Percentiles rank a stretch among this genome's conserved stretches.
Evolutionary conservation across 2,888 invertebrate genomes (phyloP).

Genomic region (Pandemis corylana): DNA sequence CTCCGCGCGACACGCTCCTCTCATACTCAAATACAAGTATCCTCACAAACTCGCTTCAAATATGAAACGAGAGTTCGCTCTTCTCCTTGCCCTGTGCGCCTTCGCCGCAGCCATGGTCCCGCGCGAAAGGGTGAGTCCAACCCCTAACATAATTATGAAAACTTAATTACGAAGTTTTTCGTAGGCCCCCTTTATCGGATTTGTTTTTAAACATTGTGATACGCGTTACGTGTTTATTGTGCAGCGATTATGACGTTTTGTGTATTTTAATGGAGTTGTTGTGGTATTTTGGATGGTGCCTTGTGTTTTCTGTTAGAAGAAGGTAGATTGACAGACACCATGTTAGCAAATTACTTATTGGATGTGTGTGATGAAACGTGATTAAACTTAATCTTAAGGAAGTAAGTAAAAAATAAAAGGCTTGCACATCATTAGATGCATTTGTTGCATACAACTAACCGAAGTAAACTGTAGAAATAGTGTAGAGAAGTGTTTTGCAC

Average conservation of each 20-base stretch:
- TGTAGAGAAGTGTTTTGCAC: no score
- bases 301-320: background rate
- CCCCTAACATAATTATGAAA: conserved; percentile 1
- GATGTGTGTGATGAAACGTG: background rate
- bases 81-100: conserved; percentile 59
- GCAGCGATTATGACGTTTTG: background rate
- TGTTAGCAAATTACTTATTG: background rate
- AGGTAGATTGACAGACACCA: background rate
- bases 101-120: conserved; percentile 65
- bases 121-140: conserved; percentile 62
- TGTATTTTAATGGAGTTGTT: background rate
- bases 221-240: conserved; percentile 13
- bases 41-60: conserved; percentile 46
- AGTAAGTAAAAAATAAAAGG: background rate
- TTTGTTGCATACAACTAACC: no score
- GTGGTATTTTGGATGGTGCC: background rate
- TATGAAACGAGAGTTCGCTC: conserved; percentile 59
- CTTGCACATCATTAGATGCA: no score
- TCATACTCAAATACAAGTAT: conserved; percentile 19
- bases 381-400: background rate
- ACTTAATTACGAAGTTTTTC: conserved; percentile 21
- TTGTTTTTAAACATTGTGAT: conserved; percentile 30
- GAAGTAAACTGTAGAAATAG: no score
- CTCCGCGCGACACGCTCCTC: conserved; percentile 27
- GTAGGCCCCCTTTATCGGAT: conserved; percentile 1